Base-by-base conservation (phyloP, 2,113 vertebrate genomes). In the Vulpes ferrilata region DNA sequence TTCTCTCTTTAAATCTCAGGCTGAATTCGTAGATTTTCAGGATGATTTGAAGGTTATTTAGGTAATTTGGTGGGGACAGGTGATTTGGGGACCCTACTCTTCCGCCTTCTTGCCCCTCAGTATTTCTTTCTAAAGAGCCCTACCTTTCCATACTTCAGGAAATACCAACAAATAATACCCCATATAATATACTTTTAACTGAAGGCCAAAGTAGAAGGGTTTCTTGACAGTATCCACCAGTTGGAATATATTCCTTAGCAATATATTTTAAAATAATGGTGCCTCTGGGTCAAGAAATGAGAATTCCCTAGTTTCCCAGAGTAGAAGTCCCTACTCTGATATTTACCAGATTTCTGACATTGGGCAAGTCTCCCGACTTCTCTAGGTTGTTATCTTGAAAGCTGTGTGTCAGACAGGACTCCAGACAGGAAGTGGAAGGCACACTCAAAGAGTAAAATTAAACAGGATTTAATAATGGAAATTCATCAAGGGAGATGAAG, bases 311-410 rank as follows among this genome's bases (percentile, higher is more conserved):
- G 43, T 43, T 43, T 43, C 43, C 43, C 43, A 43, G 43, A 43
- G 43, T 43, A 43, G 43, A 86, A 86, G 79, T 78, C 25, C 43
- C 30, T 93, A 64, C 19, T 69, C 43, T 86, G 51, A 74, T 79
- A 83, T 73, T 90, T 80, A 82, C 27, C n/a, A 85, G 65, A 88
- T 27, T 57, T 86, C 82, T 92, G 85, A 91, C 51, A 74, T 55
- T 95, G 32, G 59, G 38, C 22, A 97, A 88, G 76, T 59, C 55
- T 69, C 22, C 22, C 8, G 81, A 22, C 23, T 93, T 95, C 73
- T 95, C 19, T 73, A 96, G 51, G 60, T 48, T 93, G 43, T 95
- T 4, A 79, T 86, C 81, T 96, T 94, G 78, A 86, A 96, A 96
- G 53, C 43, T 82, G 20, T 84, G 51, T 82, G 55, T 93, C 30